Evolutionary conservation across 2,888 invertebrate species (phyloP), one percentile per base, ranked within the genome.

Genomic region (Tetropium fuscum): DNA sequence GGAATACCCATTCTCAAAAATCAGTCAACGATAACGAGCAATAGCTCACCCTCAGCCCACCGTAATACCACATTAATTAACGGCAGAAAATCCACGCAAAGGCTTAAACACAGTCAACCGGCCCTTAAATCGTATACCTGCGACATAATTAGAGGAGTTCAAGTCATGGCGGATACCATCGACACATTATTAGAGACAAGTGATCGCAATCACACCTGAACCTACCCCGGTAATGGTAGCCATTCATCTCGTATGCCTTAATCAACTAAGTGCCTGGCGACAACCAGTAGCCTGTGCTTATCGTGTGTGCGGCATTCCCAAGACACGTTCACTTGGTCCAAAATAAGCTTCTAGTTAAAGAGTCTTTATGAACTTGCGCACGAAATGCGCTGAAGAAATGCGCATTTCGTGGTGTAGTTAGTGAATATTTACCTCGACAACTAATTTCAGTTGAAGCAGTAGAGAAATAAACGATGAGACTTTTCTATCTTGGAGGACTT

Each of bases 201-300:
- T 72, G 70, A 72, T 72, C 61, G 72, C 72, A 70, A 72, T 72
- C 71, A 71, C 72, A 72, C 72, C 67, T 68, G 63, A 67, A 58
- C 62, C 58, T 57, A 59, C 60, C 64, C 58, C 41, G 57, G 61
- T 70, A 70, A 72, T 72, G 69, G 70, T 58, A 60, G 62, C 60
- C 66, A 71, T 71, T 63, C 62, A 63, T 71, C 69, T 70, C 59
- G 43, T 64, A 72, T 63, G 67, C 70, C 70, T 72, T 72, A 70
- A 72, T 72, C 72, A 70, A 67, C 48, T 25, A 18, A 34, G 45
- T 36, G 20, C 25, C 22, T 7, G 54, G 32, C 15, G 27, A 53
- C 34, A 19, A 19, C 13, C 43, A 43, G 53, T 43, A 44, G 44
- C 53, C 53, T 13, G 32, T 8, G 40, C 32, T 47, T 47, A 47